phyloP scores from a whole-genome alignment of 2,797 vertebrate species.

The Muscicapa striata region DNA sequence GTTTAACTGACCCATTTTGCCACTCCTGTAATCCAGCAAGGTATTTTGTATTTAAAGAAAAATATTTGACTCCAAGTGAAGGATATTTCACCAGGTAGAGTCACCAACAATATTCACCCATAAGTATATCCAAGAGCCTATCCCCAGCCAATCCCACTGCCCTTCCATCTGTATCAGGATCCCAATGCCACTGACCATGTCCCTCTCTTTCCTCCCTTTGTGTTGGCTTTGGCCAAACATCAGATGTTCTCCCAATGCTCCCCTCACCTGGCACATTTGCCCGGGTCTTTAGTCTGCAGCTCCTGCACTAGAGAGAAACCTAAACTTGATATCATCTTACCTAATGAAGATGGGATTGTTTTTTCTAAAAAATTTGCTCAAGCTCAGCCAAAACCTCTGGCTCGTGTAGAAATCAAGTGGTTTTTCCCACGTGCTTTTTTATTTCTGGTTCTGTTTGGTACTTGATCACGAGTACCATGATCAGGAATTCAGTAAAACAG shows the following conservation, averaged over 20 bases:
- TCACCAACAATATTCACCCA: accelerated
- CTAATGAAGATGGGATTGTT: not conserved
- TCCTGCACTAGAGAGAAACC: not conserved
- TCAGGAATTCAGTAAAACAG: not conserved
- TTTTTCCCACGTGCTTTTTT: not conserved
- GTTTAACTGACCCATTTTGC: not conserved
- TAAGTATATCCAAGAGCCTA: not conserved
- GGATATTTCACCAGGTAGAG: not conserved
- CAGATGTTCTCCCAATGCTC: not conserved
- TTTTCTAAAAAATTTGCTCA: not conserved
- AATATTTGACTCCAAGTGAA: not conserved
- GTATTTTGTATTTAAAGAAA: not conserved
- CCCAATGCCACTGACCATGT: accelerated
- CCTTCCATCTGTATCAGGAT: not conserved
- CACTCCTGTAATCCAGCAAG: not conserved
- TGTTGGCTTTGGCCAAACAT: not conserved
- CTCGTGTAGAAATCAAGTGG: not conserved
- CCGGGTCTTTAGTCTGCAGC: not conserved
- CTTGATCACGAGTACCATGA: not conserved
- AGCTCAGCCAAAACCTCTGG: not conserved
- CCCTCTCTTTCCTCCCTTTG: not conserved
- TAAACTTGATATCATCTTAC: not conserved
- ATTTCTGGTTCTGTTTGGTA: not conserved
- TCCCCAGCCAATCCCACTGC: not conserved
- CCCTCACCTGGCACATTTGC: not conserved